Evolutionary conservation across 2,113 vertebrate species (phyloP), one percentile per base, ranked within the genome.

Genomic region (Brachypteracias leptosomus): DNA sequence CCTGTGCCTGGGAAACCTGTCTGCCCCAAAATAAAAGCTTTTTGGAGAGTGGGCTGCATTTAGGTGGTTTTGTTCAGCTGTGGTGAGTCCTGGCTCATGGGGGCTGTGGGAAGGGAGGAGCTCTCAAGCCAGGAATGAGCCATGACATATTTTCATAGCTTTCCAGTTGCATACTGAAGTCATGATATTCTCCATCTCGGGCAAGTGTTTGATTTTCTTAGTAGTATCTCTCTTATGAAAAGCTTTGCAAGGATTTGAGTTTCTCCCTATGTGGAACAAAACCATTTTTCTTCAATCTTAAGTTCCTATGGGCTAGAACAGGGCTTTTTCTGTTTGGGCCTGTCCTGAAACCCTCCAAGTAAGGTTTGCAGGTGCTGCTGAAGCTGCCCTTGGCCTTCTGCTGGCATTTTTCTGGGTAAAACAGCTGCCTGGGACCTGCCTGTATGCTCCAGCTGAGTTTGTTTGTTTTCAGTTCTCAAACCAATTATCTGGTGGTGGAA

Each of bases 401-500:
- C n/a, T 73, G 72, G 55, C 55, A 13, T 2, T 74, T 85, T 51
- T 6, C 38, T 52, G 65, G 35, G 13, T 36, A 42, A 59, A 74
- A 47, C 5, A 2, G 21, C 80, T 68, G 82, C 42, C 24, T 8
- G 4, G 65, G 49, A 61, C 21, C 61, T 4, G 63, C 16, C 62
- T 66, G n/a, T 47, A 49, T 63, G 66, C 62, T 88, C 71, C 72
- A 59, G 25, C 71, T 47, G 67, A 35, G 35, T 66, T 72, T 66
- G 79, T 88, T 94, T 96, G 90, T 90, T 93, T 95, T 85, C 78
- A 52, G 40, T 85, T 86, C 80, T 75, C 88, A 80, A 70, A 77
- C 59, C 63, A 90, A 36, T 93, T 95, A 95, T 88, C 85, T 71
- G 2, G 2, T 1, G 5, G 79, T 92, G 93, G 90, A 96, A 94